A percentile compares a stretch with the other conserved stretches of the same genome.
These are phyloP conservation scores for Pristionchus fissidentatus DNA, from an alignment of 2,888 invertebrate species.

Conservation along the genomic window DNA sequence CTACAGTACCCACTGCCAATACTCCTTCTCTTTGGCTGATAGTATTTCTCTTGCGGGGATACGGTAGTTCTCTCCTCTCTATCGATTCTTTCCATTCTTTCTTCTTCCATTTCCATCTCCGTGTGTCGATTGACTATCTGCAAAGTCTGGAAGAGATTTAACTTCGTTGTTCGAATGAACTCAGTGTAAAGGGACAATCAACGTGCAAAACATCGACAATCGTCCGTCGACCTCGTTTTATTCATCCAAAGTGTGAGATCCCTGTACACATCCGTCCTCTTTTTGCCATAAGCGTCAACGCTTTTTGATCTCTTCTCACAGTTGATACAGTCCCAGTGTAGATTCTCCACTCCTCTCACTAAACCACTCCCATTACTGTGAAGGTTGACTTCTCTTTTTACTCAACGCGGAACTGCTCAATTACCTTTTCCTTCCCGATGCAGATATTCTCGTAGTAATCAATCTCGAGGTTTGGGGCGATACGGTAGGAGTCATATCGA, in stretches of 20 bases:
- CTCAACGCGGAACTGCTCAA: neutral
- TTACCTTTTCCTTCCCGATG: constrained; percentile 43
- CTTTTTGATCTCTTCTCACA: neutral
- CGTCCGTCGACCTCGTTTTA: too few species aligned
- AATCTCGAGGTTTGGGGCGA: constrained; percentile 50
- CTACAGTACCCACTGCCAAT: constrained; percentile 7
- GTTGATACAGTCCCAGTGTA: constrained; percentile 3
- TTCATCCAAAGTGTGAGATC: too few species aligned
- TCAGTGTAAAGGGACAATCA: neutral
- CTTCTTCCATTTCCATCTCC: neutral
- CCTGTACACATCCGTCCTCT: too few species aligned
- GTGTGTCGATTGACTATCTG: neutral
- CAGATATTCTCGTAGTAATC: constrained; percentile 47
- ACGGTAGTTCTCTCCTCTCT: constrained; percentile 42
- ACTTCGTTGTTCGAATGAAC: neutral
- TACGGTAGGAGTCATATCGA: constrained; percentile 25
- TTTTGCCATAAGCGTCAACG: neutral
- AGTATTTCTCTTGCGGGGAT: neutral
- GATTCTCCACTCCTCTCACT: neutral
- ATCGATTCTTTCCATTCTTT: neutral
- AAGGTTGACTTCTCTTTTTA: constrained; percentile 1
- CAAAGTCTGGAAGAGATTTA: neutral
- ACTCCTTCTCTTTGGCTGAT: constrained; percentile 42
- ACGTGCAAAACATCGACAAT: too few species aligned
- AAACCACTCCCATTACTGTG: neutral